Conservation (phyloP, 2,888 invertebrate species). For the Drosophila anomalata region DNA sequence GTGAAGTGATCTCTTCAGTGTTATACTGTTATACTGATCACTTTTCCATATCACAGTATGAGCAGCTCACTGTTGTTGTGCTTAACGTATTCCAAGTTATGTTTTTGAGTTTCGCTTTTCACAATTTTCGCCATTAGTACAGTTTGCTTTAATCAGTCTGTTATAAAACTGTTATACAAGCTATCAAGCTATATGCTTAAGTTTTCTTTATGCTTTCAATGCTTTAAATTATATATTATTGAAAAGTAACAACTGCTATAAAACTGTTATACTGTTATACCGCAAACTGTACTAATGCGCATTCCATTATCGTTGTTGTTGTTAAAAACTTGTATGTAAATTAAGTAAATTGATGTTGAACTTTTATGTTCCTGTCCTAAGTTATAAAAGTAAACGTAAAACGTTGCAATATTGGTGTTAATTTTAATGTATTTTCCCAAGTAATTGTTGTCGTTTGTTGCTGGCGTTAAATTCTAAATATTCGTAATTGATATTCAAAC, state of each 20-base stretch:
- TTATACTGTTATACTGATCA: conserved; percentile 14
- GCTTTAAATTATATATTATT: neutral
- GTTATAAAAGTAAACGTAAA: conserved; percentile 26
- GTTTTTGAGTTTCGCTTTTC: conserved; percentile 40
- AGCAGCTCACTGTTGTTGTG: conserved; percentile 64
- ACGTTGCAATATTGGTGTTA: conserved; percentile 53
- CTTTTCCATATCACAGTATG: conserved; percentile 40
- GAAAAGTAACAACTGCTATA: neutral
- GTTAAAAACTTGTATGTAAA: conserved; percentile 39
- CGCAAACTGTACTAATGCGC: conserved; percentile 17
- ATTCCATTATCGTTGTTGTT: conserved; percentile 29
- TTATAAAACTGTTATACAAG: conserved; percentile 1
- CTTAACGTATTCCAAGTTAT: conserved; percentile 72
- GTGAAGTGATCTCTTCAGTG: conserved; percentile 11
- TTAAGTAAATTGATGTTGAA: conserved; percentile 39
- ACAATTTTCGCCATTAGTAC: conserved; percentile 21
- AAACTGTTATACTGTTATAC: neutral
- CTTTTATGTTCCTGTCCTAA: conserved; percentile 26
- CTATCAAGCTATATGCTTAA: neutral
- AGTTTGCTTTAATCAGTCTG: conserved; percentile 11
- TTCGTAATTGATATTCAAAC: conserved; percentile 11
- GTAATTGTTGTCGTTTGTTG: conserved; percentile 68
- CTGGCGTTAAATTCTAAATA: conserved; percentile 51
- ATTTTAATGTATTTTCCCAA: conserved; percentile 45
- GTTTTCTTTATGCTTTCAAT: neutral